phyloP scores from a whole-genome alignment of 2,797 vertebrate genomes.

The Thripadectes ignobilis region DNA sequence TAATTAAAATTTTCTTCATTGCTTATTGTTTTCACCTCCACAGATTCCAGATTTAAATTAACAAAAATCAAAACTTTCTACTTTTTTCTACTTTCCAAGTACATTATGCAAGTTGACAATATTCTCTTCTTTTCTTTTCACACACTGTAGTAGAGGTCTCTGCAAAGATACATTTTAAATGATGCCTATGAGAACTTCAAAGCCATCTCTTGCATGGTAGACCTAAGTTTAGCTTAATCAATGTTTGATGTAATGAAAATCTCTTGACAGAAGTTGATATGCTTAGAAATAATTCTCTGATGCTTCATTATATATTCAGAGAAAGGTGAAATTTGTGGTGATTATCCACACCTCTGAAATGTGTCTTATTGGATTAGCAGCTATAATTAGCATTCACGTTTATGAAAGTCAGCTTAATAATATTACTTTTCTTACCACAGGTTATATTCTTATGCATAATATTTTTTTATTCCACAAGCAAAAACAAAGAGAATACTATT shows the following conservation, averaged over 20 bases:
- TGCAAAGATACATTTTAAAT: conserved; percentile 18
- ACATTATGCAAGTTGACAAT: background rate
- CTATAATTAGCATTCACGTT: conserved; percentile 44
- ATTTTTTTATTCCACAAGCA: background rate
- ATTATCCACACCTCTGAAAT: conserved; percentile 55
- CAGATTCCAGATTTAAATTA: background rate
- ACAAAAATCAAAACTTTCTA: background rate
- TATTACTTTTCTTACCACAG: background rate
- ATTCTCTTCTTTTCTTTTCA: background rate
- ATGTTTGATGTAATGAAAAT: conserved; percentile 59
- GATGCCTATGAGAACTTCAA: conserved; percentile 24
- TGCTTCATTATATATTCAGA: conserved; percentile 53
- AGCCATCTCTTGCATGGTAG: background rate
- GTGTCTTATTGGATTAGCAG: conserved; percentile 50
- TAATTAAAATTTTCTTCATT: background rate
- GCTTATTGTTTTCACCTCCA: background rate
- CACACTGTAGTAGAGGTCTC: background rate
- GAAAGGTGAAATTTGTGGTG: conserved; percentile 43
- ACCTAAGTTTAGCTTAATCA: conserved; percentile 39
- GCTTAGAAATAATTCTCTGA: conserved; percentile 38
- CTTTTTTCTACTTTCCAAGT: background rate
- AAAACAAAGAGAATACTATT: background rate
- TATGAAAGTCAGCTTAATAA: conserved; percentile 29
- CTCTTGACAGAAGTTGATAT: conserved; percentile 44
- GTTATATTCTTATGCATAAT: background rate